A percentile compares a stretch with the other conserved stretches of the same genome.
Conservation (phyloP, 1,140 invertebrate genomes). For the Drosophila hydei region DNA sequence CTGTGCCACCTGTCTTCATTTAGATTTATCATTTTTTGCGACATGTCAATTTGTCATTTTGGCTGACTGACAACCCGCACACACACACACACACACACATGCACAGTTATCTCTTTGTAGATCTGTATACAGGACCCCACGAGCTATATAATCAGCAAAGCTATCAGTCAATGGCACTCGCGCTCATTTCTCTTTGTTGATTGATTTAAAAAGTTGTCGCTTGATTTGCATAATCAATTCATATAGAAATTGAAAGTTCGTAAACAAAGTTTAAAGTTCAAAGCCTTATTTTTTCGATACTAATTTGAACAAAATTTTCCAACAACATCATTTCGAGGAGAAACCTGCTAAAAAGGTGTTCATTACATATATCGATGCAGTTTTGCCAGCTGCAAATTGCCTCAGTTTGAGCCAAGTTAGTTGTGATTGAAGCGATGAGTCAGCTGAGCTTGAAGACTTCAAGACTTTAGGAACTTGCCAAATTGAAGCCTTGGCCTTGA, state of each 20-base stretch:
- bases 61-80: slow-evolving; percentile 47
- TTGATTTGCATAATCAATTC: slow-evolving; percentile 51
- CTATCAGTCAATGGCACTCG: slow-evolving; percentile 58
- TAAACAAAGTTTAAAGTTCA: neutral
- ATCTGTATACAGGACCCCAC: slow-evolving; percentile 17
- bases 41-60: slow-evolving; percentile 77
- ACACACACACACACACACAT: neutral
- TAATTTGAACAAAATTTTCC: too few species aligned
- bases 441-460: too few species aligned
- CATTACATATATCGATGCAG: too few species aligned
- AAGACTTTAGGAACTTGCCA: too few species aligned
- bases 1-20: slow-evolving; percentile 18
- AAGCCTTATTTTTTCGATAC: too few species aligned
- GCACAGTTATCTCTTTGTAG: slow-evolving; percentile 26
- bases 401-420: too few species aligned
- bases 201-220: slow-evolving; percentile 54
- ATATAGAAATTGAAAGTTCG: neutral
- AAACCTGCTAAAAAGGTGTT: too few species aligned
- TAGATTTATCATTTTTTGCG: slow-evolving; percentile 77
- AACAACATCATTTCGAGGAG: too few species aligned
- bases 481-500: neutral
- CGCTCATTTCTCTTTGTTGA: slow-evolving; percentile 6
- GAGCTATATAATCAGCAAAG: slow-evolving; percentile 44
- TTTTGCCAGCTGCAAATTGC: too few species aligned
- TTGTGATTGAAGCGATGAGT: too few species aligned